Percentiles rank a stretch among this genome's conserved stretches.
Evolutionary conservation across 2,797 vertebrate species (phyloP).

Genomic region (Serranus cabrilla): DNA sequence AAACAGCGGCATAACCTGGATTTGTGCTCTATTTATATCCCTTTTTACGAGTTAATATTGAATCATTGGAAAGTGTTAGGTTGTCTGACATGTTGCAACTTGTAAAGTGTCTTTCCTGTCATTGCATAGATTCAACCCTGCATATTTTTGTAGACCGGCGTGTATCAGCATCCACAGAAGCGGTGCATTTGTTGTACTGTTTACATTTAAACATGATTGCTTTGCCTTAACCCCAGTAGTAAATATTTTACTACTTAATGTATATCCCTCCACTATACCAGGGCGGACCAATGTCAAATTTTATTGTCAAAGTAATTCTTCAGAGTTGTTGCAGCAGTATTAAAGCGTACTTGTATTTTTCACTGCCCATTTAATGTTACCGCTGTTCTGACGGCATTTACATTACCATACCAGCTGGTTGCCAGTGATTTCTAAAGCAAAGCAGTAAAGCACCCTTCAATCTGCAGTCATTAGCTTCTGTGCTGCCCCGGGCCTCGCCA

Average conservation of each 20-base stretch:
- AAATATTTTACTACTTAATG: conserved; percentile 27
- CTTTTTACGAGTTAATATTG: not conserved
- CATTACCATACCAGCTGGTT: conserved; percentile 71
- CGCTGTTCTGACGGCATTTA: conserved; percentile 56
- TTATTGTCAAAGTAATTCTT: conserved; percentile 37
- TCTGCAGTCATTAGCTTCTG: conserved; percentile 79
- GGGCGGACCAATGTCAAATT: conserved; percentile 35
- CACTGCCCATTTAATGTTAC: conserved; percentile 63
- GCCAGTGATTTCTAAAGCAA: conserved; percentile 74
- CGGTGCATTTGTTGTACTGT: not conserved
- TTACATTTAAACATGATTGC: conserved; percentile 7
- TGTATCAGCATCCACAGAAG: not conserved
- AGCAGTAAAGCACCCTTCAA: conserved; percentile 76
- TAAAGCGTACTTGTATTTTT: conserved; percentile 65
- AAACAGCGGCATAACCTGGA: not conserved
- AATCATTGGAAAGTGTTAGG: not conserved
- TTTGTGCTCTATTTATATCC: not conserved
- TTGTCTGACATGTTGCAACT: conserved; percentile 11
- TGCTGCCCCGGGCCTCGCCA: conserved; percentile 69
- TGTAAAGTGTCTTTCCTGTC: conserved; percentile 11
- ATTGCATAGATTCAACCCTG: not conserved
- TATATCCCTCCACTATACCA: conserved; percentile 12
- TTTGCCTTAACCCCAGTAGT: conserved; percentile 9
- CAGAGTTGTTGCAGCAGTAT: conserved; percentile 42
- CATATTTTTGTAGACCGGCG: not conserved